Conservation (phyloP, 2,797 vertebrate species). For the Coreius guichenoti region DNA sequence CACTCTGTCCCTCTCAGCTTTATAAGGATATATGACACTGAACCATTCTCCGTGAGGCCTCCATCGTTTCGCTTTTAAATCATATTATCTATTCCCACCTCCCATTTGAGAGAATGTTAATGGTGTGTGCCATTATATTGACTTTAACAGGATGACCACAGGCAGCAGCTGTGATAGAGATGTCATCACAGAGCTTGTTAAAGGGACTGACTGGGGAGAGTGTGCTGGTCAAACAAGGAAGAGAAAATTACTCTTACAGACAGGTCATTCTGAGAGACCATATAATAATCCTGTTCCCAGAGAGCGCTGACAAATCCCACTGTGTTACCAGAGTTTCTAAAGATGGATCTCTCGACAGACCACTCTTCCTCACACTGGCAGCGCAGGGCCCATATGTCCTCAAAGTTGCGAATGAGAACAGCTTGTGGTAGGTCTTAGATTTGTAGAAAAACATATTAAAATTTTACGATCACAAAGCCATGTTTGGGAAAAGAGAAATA, state of each 20-base stretch:
- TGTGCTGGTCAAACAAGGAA: conserved; percentile 2
- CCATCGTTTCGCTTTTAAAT: conserved; percentile 13
- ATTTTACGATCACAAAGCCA: not conserved
- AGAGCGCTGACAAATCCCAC: conserved; percentile 24
- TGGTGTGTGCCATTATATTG: conserved; percentile 11
- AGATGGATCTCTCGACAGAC: conserved; percentile 19
- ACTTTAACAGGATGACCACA: conserved; percentile 12
- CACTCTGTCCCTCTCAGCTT: not conserved
- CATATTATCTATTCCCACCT: not conserved
- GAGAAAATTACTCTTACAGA: conserved; percentile 45
- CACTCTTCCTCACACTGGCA: conserved; percentile 16
- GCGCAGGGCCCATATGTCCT: conserved; percentile 7
- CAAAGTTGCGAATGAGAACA: not conserved
- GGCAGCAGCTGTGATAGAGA: conserved; percentile 23
- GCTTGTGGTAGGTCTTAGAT: not conserved
- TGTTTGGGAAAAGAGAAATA: not conserved
- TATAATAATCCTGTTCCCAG: conserved; percentile 18
- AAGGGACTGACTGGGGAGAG: conserved; percentile 11
- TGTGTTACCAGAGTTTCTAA: conserved; percentile 10
- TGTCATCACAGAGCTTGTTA: conserved; percentile 20
- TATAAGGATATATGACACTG: not conserved
- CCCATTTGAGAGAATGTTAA: conserved; percentile 3
- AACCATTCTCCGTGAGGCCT: not conserved
- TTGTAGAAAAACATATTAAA: not conserved
- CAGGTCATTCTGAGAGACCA: conserved; percentile 29